Conservation (phyloP, 2,797 vertebrate genomes). For the Naso thynnoides region DNA sequence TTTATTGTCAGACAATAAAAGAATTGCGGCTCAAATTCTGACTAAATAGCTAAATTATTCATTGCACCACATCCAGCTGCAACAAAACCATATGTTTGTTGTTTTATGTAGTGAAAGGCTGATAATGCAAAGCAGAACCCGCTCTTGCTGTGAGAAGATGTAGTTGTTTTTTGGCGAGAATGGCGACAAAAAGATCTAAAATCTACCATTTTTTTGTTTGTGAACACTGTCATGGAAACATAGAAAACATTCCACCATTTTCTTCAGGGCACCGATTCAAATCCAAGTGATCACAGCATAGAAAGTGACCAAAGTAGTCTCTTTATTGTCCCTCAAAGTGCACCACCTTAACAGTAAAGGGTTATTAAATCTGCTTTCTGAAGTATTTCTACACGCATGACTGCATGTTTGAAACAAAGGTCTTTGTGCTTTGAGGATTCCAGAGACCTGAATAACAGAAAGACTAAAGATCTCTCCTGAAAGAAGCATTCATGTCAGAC, state of each 20-base stretch:
- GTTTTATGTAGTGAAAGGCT: constrained; percentile 6
- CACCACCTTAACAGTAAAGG: constrained; percentile 3
- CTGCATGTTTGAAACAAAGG: constrained; percentile 47
- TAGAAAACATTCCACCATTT: not conserved
- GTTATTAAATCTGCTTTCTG: constrained; percentile 40
- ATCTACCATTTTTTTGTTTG: not conserved
- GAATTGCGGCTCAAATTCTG: constrained; percentile 11
- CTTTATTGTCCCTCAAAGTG: constrained; percentile 4
- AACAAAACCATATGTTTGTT: constrained; percentile 34
- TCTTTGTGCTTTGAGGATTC: constrained; percentile 51
- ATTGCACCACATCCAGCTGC: constrained; percentile 16
- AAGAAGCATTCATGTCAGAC: constrained; percentile 74
- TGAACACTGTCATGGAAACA: not conserved
- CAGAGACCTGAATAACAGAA: constrained; percentile 30
- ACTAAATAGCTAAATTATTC: constrained; percentile 51
- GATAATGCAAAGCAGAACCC: not conserved
- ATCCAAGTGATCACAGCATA: not conserved
- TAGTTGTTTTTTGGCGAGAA: not conserved
- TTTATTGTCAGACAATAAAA: constrained; percentile 42
- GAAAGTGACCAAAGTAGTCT: constrained; percentile 1
- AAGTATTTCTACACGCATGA: constrained; percentile 32
- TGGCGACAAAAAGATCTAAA: not conserved
- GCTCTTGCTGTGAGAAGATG: not conserved
- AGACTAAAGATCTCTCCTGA: constrained; percentile 39
- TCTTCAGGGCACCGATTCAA: not conserved